Base-by-base conservation (phyloP, 1,140 invertebrate genomes). In the Leptopilina clavipes region DNA sequence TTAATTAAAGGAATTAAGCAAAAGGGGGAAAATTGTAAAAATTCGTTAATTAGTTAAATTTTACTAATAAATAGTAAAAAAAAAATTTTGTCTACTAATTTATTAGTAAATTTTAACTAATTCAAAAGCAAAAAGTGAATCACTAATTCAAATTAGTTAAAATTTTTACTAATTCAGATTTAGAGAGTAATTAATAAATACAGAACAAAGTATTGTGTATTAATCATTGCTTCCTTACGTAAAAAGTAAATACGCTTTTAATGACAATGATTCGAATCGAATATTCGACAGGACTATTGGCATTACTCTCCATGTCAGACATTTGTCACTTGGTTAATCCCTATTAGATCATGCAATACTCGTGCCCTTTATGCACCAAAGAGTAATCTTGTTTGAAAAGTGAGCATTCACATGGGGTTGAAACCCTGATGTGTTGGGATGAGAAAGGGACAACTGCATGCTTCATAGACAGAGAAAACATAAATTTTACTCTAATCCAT, bases 241-340 rank as follows among this genome's bases (percentile, higher is more conserved):
- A 12, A 19, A n/a, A 59, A 59, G 59, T 52, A 52, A 52, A 52
- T 52, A 52, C 37, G 12, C 25, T 11, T 71, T 43, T 71, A 56
- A 44, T 40, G 37, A 71, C 70, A 18, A 71, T 12, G 19, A 65
- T 31, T 65, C 31, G 25, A 65, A 65, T 65, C 0, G 22, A 65
- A 65, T 31, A 65, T 74, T 72, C 76, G 81, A 76, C 81, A 77
- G 83, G 84, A 82, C 78, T 81, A 79, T 81, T 73, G 79, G 79
- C 70, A 79, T 77, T 76, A 73, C 82, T 80, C 83, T 83, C 82
- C 78, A 79, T 72, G 79, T 83, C 81, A 83, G 76, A 86, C 80
- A 82, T 86, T 83, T 83, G 84, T 84, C 78, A 79, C 56, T 71
- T 76, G 79, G 78, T 74, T 81, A 79, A 86, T 86, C 79, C 81